These are phyloP conservation scores for Myotis vivesi DNA, from an alignment of 2,797 vertebrate genomes.

Conservation along the genomic window DNA sequence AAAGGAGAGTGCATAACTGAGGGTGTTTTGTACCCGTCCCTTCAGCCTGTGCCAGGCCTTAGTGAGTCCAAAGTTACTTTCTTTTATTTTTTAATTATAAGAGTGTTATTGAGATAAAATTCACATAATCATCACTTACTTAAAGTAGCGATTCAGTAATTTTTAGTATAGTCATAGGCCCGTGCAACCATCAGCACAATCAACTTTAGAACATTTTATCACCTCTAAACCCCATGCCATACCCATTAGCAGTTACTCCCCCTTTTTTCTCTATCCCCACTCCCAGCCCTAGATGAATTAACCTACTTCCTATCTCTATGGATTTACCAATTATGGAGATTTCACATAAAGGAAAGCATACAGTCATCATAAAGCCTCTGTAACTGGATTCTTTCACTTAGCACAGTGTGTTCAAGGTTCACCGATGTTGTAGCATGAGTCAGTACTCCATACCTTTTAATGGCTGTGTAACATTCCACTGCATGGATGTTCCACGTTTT, in stretches of 20 bases:
- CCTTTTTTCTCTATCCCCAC: fast-evolving
- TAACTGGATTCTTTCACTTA: neutral
- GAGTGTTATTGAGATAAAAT: neutral
- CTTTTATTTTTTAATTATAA: neutral
- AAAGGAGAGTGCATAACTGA: neutral
- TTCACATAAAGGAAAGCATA: neutral
- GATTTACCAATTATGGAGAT: neutral
- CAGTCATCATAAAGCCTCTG: neutral
- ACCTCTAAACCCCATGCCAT: neutral
- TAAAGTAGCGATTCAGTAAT: neutral
- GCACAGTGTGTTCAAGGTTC: neutral
- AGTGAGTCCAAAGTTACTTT: neutral
- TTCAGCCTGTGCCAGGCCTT: neutral
- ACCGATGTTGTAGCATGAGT: fast-evolving
- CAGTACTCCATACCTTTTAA: neutral
- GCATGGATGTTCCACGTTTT: neutral
- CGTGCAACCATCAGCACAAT: neutral
- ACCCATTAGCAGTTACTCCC: neutral
- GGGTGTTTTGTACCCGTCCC: fast-evolving
- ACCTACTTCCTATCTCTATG: neutral
- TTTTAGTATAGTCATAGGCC: neutral
- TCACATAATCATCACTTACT: neutral
- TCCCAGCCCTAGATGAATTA: neutral
- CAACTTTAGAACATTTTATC: neutral
- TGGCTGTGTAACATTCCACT: neutral